Evolutionary conservation across 2,888 invertebrate genomes (phyloP).

Genomic region (Abscondita cerata): DNA sequence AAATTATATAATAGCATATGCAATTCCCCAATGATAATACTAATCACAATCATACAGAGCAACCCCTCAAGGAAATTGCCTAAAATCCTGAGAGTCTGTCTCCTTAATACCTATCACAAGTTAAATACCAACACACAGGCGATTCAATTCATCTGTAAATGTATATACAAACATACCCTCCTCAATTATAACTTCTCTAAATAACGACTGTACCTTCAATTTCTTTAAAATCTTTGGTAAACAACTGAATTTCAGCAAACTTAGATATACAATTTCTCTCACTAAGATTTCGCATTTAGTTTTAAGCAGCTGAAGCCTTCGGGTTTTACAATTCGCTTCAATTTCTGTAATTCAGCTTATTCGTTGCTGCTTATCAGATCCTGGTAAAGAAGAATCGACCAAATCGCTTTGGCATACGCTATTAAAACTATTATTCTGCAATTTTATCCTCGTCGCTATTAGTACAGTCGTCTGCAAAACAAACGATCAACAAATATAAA

Average conservation of each 20-base stretch:
- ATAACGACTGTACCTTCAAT: slow-evolving; percentile 74
- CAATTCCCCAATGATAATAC: slow-evolving; percentile 83
- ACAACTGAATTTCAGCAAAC: slow-evolving; percentile 79
- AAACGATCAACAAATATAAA: background rate
- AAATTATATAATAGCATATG: slow-evolving; percentile 91
- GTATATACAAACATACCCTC: slow-evolving; percentile 30
- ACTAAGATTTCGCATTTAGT: slow-evolving; percentile 68
- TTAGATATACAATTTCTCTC: slow-evolving; percentile 64
- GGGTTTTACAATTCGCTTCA: slow-evolving; percentile 80
- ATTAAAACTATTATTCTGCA: slow-evolving; percentile 52
- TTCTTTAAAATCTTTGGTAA: slow-evolving; percentile 83
- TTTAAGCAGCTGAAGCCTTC: slow-evolving; percentile 76
- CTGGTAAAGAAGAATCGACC: slow-evolving; percentile 74
- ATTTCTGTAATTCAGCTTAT: slow-evolving; percentile 74
- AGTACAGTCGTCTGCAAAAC: slow-evolving; percentile 45
- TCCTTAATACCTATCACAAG: slow-evolving; percentile 94
- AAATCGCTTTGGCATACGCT: slow-evolving; percentile 67
- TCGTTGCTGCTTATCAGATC: slow-evolving; percentile 70
- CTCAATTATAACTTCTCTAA: background rate
- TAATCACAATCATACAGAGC: slow-evolving; percentile 77
- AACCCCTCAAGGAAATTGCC: slow-evolving; percentile 85
- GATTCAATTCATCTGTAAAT: slow-evolving; percentile 81
- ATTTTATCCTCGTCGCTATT: slow-evolving; percentile 52
- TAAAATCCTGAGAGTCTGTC: slow-evolving; percentile 75
- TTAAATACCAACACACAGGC: slow-evolving; percentile 92